Evolutionary conservation across 2,888 invertebrate species (phyloP).

Genomic region (Steinernema hermaphroditum): DNA sequence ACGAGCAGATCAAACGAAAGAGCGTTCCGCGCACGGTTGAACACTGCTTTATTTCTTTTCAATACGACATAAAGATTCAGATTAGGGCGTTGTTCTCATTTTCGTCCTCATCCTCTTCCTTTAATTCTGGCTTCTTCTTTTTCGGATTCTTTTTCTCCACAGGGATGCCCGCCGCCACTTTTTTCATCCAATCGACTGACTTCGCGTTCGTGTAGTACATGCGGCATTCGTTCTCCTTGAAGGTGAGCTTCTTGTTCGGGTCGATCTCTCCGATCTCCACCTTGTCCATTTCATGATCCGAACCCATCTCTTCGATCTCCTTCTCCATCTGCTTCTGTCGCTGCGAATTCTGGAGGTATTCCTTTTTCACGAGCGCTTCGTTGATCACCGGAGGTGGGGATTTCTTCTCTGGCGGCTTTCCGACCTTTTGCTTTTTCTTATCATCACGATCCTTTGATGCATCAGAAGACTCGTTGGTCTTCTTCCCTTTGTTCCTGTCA

Average conservation of each 20-base stretch:
- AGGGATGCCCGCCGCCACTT: neutral
- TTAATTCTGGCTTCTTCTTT: neutral
- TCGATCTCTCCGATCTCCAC: neutral
- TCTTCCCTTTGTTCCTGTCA: neutral
- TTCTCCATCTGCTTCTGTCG: neutral
- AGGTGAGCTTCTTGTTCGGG: neutral
- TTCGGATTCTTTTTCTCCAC: neutral
- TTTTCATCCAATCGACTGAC: neutral
- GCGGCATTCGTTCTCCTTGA: neutral
- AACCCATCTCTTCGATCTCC: neutral
- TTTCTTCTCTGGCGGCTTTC: neutral
- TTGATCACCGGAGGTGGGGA: neutral
- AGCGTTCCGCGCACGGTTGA: too few species aligned
- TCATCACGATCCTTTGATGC: neutral
- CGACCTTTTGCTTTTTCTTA: neutral
- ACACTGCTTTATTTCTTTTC: too few species aligned
- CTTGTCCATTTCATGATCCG: neutral
- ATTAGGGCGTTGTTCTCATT: neutral
- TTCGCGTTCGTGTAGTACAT: constrained; percentile 6
- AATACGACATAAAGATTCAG: too few species aligned
- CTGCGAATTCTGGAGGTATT: too few species aligned
- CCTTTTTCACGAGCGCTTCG: neutral
- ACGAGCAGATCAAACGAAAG: too few species aligned
- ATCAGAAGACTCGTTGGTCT: neutral
- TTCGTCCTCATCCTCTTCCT: neutral